These are phyloP conservation scores for Aproaerema taeniolella DNA, from an alignment of 2,888 invertebrate species.

Conservation along the genomic window DNA sequence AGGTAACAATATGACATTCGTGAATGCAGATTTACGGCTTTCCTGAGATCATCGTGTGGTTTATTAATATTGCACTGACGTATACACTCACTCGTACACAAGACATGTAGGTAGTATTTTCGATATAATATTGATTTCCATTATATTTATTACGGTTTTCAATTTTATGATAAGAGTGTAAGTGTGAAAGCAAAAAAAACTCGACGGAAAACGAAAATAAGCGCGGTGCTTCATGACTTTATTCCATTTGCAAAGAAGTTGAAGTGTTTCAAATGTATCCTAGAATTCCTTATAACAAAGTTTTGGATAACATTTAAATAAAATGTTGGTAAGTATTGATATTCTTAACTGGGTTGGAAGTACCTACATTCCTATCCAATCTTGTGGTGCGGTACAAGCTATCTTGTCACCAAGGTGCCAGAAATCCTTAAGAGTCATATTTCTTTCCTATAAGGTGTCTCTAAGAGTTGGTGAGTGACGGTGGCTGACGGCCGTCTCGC, in stretches of 20 bases:
- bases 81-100: not conserved
- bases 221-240: too few relatives aligned
- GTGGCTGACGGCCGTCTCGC: slow-evolving; percentile 45
- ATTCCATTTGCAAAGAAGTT: too few relatives aligned
- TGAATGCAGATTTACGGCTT: slow-evolving; percentile 14
- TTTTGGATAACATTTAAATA: too few relatives aligned
- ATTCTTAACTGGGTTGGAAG: too few relatives aligned
- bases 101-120: not conserved
- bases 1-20: slow-evolving; percentile 22
- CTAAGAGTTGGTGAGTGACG: slow-evolving; percentile 36
- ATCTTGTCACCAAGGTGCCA: not conserved
- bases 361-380: too few relatives aligned
- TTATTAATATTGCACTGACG: slow-evolving; percentile 3
- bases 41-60: slow-evolving; percentile 7
- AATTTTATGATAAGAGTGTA: slow-evolving; percentile 5
- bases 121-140: not conserved
- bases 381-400: too few relatives aligned
- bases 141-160: not conserved
- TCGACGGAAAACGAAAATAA: too few relatives aligned
- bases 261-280: too few relatives aligned
- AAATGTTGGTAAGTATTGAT: too few relatives aligned
- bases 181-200: too few relatives aligned
- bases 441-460: slow-evolving; percentile 8
- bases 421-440: slow-evolving; percentile 3
- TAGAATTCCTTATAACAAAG: too few relatives aligned